Percentiles rank a stretch among this genome's conserved stretches.
These are phyloP conservation scores for Nephotettix cincticeps DNA, from an alignment of 1,140 invertebrate species.

Conservation along the genomic window DNA sequence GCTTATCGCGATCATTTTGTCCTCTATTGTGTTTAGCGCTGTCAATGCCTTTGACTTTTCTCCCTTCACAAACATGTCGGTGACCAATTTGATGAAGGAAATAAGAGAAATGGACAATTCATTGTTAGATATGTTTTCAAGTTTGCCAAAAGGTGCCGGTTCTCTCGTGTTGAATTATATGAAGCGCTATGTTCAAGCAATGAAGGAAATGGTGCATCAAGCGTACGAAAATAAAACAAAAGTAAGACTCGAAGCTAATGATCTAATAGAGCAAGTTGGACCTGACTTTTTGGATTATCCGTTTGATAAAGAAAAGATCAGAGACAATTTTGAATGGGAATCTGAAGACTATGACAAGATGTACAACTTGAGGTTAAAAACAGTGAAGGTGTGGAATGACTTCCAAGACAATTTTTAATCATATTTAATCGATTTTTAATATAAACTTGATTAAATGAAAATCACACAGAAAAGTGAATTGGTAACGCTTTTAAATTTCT, in stretches of 20 bases:
- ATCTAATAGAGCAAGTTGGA: not conserved
- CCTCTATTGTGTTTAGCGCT: too few species aligned
- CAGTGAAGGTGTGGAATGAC: not conserved
- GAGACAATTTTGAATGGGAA: slow-evolving; percentile 5
- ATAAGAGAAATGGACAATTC: not conserved
- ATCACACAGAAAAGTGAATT: too few species aligned
- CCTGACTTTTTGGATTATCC: not conserved
- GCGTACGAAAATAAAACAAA: slow-evolving; percentile 3
- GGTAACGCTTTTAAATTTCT: too few species aligned
- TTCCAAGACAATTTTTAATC: slow-evolving; percentile 4
- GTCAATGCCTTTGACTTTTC: not conserved
- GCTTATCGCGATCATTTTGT: too few species aligned
- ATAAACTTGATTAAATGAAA: too few species aligned
- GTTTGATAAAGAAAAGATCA: not conserved
- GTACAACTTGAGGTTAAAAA: not conserved
- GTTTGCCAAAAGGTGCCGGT: not conserved
- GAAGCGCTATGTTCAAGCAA: not conserved
- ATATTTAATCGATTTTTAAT: not conserved
- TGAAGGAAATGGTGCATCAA: not conserved
- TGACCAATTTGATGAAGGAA: not conserved
- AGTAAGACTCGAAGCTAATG: not conserved
- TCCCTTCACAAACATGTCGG: not conserved
- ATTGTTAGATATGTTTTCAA: not conserved
- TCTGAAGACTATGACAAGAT: not conserved
- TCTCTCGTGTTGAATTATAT: not conserved